These are phyloP conservation scores for Nomada lathburiana DNA, from an alignment of 2,888 invertebrate species.

Conservation along the genomic window DNA sequence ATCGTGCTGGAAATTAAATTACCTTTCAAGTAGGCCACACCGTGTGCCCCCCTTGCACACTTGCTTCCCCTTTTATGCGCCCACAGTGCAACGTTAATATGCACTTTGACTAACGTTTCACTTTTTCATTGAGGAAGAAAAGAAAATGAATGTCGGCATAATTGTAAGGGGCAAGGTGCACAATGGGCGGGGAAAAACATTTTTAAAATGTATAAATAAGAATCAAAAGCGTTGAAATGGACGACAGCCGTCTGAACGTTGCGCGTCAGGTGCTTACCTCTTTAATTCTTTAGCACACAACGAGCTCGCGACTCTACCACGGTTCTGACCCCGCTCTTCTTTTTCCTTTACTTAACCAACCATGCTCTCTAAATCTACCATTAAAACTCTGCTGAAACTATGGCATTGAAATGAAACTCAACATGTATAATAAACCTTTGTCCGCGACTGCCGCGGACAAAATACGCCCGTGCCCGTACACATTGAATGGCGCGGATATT, in stretches of 20 bases:
- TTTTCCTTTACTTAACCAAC: constrained; percentile 34
- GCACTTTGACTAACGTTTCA: constrained; percentile 43
- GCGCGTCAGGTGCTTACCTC: constrained; percentile 3
- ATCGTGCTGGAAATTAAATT: constrained; percentile 51
- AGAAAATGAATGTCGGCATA: constrained; percentile 29
- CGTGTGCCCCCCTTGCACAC: not conserved
- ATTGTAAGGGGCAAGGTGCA: constrained; percentile 11
- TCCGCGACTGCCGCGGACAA: not conserved
- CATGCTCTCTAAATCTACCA: constrained; percentile 7
- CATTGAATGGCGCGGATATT: not conserved
- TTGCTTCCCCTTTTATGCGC: not conserved
- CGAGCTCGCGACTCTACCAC: not conserved
- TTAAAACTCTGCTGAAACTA: constrained; percentile 30
- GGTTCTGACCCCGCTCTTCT: not conserved
- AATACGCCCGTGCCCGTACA: not conserved
- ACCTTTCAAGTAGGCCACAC: constrained; percentile 30
- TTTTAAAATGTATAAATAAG: constrained; percentile 44
- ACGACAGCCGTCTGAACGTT: not conserved
- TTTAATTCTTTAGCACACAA: constrained; percentile 17
- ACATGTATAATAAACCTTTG: constrained; percentile 20
- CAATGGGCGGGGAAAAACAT: not conserved
- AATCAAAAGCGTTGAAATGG: constrained; percentile 26
- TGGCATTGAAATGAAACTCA: constrained; percentile 20
- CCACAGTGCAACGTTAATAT: constrained; percentile 38
- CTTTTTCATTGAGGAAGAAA: constrained; percentile 8